phyloP scores from a whole-genome alignment of 1,140 invertebrate species.

The Brachionus plicatilis region DNA sequence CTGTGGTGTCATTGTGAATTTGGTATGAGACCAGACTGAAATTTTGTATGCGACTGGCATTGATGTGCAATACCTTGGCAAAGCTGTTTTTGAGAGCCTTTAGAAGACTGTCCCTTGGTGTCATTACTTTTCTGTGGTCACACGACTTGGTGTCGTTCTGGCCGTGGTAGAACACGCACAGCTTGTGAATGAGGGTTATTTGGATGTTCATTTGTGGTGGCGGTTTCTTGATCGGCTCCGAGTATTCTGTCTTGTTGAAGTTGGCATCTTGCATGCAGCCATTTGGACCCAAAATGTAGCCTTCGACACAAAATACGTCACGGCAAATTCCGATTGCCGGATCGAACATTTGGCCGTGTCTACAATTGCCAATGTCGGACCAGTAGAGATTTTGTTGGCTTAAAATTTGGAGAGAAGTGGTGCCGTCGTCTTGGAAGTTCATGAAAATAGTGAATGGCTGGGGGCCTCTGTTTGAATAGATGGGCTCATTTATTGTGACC shows the following conservation, averaged over 20 bases:
- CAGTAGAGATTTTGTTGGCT: not conserved
- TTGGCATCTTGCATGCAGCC: not conserved
- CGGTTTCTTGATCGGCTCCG: constrained; percentile 9
- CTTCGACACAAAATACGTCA: constrained; percentile 28
- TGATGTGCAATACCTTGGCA: not conserved
- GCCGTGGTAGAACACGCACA: not conserved
- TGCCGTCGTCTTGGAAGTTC: constrained; percentile 38
- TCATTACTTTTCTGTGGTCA: not conserved
- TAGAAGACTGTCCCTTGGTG: not conserved
- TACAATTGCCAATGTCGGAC: constrained; percentile 32
- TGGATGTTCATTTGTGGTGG: not conserved
- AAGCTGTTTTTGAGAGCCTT: not conserved
- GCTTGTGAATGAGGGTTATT: not conserved
- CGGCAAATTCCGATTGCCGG: not conserved
- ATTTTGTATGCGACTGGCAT: not conserved
- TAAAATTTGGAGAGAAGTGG: constrained; percentile 22
- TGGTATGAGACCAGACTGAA: not conserved
- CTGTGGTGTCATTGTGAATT: not conserved
- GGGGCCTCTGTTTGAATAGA: constrained; percentile 8
- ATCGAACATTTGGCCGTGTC: constrained; percentile 32
- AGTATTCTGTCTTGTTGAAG: constrained; percentile 5
- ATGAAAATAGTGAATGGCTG: constrained; percentile 31
- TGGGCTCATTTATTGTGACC: not conserved
- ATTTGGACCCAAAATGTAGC: not conserved
- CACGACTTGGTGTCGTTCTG: not conserved